A percentile compares a stretch with the other conserved stretches of the same genome.
These are phyloP conservation scores for Eulemur coronatus DNA, from an alignment of 2,797 vertebrate genomes.

Conservation along the genomic window DNA sequence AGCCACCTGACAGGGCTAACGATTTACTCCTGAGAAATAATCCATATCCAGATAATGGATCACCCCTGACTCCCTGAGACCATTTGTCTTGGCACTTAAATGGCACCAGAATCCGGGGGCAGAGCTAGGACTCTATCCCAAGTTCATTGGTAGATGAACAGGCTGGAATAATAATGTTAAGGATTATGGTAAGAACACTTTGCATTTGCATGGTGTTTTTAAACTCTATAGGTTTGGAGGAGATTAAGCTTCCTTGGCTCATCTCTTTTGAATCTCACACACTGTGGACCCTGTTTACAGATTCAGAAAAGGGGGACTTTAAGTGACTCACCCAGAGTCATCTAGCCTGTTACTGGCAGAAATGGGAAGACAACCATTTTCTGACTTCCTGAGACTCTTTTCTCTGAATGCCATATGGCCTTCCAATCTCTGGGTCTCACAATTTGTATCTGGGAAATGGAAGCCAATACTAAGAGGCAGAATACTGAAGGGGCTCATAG, in stretches of 20 bases:
- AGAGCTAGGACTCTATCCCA: slow-evolving; percentile 61
- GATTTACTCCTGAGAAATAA: slow-evolving; percentile 78
- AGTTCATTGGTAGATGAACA: slow-evolving; percentile 69
- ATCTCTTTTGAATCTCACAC: slow-evolving; percentile 45
- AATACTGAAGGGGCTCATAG: background rate
- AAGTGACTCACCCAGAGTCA: slow-evolving; percentile 14
- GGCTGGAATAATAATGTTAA: slow-evolving; percentile 68
- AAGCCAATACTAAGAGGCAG: background rate
- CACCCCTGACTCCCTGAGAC: slow-evolving; percentile 54
- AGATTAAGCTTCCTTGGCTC: slow-evolving; percentile 48
- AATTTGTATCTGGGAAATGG: slow-evolving; percentile 14
- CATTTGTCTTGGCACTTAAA: slow-evolving; percentile 75
- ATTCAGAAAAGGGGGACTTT: slow-evolving; percentile 47
- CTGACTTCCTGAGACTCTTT: slow-evolving; percentile 37
- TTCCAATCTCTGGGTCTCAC: background rate
- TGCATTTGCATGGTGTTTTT: slow-evolving; percentile 62
- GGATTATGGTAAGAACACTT: slow-evolving; percentile 60
- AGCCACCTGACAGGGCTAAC: slow-evolving; percentile 71
- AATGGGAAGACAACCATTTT: slow-evolving; percentile 42
- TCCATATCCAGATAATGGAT: slow-evolving; percentile 76
- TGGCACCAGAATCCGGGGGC: slow-evolving; percentile 60
- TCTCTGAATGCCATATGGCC: background rate
- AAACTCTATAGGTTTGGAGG: slow-evolving; percentile 64
- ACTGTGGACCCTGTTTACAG: slow-evolving; percentile 3
- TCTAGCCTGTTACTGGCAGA: slow-evolving; percentile 41